These are phyloP conservation scores for Dromiciops gliroides DNA, from an alignment of 2,113 vertebrate species.

Conservation along the genomic window DNA sequence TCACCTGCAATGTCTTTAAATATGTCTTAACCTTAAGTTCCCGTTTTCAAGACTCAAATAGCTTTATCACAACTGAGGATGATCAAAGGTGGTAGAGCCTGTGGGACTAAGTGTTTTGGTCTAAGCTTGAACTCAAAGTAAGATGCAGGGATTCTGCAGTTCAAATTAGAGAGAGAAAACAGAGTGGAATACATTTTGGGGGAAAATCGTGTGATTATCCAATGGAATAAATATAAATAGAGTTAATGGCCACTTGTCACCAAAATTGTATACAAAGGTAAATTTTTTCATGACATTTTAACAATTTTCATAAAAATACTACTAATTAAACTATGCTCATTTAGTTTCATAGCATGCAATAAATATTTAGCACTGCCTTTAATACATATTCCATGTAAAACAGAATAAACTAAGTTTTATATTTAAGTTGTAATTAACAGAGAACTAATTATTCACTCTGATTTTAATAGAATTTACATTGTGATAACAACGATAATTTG, in stretches of 20 bases:
- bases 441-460: not conserved
- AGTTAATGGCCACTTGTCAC: not conserved
- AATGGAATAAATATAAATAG: conserved; percentile 44
- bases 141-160: conserved; percentile 70
- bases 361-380: conserved; percentile 35
- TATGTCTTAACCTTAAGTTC: conserved; percentile 68
- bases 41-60: conserved; percentile 70
- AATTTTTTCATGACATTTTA: conserved; percentile 21
- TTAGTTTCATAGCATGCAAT: not conserved
- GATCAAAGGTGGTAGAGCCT: conserved; percentile 59
- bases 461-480: conserved; percentile 16
- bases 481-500: not conserved
- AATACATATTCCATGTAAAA: conserved; percentile 28
- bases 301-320: not conserved
- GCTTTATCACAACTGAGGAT: conserved; percentile 68
- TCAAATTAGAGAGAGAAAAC: conserved; percentile 60
- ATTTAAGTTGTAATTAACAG: conserved; percentile 11
- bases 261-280: conserved; percentile 38
- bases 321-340: not conserved
- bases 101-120: conserved; percentile 57
- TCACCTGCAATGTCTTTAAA: conserved; percentile 77
- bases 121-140: conserved; percentile 70
- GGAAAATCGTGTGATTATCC: conserved; percentile 12
- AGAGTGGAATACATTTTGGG: conserved; percentile 27
- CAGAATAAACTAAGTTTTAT: not conserved